Evolutionary conservation across 2,888 invertebrate species (phyloP), one percentile per base, ranked within the genome.

Genomic region (Buathra laborator): DNA sequence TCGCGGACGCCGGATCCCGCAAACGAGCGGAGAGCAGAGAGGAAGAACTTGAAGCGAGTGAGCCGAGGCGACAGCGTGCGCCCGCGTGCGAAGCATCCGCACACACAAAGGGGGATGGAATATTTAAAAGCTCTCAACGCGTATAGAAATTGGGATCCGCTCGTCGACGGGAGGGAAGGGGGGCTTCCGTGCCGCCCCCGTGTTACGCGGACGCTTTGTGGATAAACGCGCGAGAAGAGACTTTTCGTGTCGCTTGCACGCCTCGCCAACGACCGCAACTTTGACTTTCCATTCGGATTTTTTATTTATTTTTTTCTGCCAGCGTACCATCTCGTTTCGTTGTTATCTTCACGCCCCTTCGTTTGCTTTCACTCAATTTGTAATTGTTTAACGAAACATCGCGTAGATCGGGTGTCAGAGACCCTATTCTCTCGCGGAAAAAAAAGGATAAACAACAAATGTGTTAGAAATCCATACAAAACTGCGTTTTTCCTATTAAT

Each of bases 71-170:
- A 9, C 37, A 37, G 78, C 82, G 66, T 43, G 66, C 46, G 62
- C 43, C 62, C 46, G 62, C 43, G 70, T 16, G 56, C 62, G 16
- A 80, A 71, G 66, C 32, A 59, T 66, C 76, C 68, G 68, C 72
- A 77, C 53, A 66, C 71, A 86, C 37, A 37, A 9, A 37, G 37
- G 37, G 67, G 51, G 46, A 44, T 68, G 62, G 74, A 77, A 84
- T 84, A 81, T 84, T 77, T 78, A 81, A 84, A 77, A 77, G 77
- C 37, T 62, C 44, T 56, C 29, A 12, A 43, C 43, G 4, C 29
- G 46, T 67, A 80, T 66, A 76, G 62, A 67, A 70, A 70, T 75
- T 46, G 29, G 56, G 46, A 75, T 64, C 19, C 70, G 24, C 19
- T 37, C 37, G 37, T 37, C 37, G 37, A 9, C 66, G 56, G 66